Evolutionary conservation across 2,113 vertebrate genomes (phyloP).

Genomic region (Columba livia): DNA sequence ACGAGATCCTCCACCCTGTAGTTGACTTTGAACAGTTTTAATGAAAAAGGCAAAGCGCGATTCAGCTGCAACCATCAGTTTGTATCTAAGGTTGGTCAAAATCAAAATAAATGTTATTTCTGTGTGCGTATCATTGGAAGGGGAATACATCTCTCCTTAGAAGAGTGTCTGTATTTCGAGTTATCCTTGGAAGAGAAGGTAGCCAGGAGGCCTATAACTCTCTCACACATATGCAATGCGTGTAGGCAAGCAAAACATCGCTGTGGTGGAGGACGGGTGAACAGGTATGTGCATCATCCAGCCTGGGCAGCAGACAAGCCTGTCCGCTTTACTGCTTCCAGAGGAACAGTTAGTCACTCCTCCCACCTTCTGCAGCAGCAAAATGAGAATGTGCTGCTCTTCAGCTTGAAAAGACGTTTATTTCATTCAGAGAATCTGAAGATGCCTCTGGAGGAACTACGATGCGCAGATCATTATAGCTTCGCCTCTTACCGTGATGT

Average conservation of each 20-base stretch:
- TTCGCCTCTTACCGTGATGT: background rate
- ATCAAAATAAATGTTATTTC: background rate
- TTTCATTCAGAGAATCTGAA: background rate
- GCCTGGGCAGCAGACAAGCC: background rate
- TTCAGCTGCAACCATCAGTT: background rate
- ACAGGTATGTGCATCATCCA: background rate
- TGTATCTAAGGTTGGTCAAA: conserved; percentile 15
- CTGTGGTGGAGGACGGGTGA: background rate
- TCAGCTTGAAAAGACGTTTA: background rate
- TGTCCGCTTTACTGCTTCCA: background rate
- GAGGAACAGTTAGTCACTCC: background rate
- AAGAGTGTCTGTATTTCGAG: background rate
- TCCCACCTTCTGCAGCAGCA: background rate
- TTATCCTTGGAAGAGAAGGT: background rate
- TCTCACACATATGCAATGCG: background rate
- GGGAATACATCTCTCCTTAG: background rate
- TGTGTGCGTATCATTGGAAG: background rate
- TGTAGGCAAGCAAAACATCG: background rate
- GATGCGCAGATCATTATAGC: background rate
- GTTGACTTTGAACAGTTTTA: conserved; percentile 48
- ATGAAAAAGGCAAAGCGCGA: conserved; percentile 37
- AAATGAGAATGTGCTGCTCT: background rate
- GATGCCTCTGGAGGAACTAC: background rate
- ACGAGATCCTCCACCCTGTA: conserved; percentile 42
- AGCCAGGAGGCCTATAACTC: background rate